These are phyloP conservation scores for Hydropsyche betteni DNA, from an alignment of 2,888 invertebrate genomes.

Conservation along the genomic window DNA sequence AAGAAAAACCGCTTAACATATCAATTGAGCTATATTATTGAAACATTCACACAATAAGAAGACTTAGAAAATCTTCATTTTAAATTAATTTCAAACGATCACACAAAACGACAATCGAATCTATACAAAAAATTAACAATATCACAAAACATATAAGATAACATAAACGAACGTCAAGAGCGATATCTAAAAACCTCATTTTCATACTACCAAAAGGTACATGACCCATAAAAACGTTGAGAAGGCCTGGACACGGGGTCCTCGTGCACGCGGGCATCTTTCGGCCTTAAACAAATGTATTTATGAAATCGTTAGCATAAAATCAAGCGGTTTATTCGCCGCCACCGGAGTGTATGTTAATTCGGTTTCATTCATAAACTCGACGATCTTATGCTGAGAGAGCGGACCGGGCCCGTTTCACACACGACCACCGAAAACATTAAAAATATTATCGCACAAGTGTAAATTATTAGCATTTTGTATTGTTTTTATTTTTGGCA, in stretches of 20 bases:
- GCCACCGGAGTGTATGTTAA: slow-evolving; percentile 45
- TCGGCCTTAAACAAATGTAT: slow-evolving; percentile 47
- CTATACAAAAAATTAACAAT: no score
- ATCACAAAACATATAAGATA: no score
- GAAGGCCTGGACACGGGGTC: slow-evolving; percentile 30
- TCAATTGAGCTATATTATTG: no score
- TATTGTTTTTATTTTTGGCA: background rate
- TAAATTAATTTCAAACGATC: no score
- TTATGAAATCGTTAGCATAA: slow-evolving; percentile 50
- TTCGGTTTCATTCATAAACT: slow-evolving; percentile 49
- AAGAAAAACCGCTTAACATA: no score
- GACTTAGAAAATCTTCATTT: no score
- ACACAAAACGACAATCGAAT: no score
- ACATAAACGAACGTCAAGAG: no score
- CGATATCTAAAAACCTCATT: no score
- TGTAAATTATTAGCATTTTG: background rate
- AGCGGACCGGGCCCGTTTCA: background rate
- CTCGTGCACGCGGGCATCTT: slow-evolving; percentile 31
- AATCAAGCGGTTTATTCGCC: slow-evolving; percentile 47
- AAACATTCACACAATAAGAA: no score
- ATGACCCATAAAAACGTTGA: slow-evolving; percentile 17
- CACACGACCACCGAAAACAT: slow-evolving; percentile 22
- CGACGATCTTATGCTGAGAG: slow-evolving; percentile 39
- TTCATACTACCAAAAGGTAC: no score
- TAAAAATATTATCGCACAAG: no score